Evolutionary conservation across 2,797 vertebrate species (phyloP).

Genomic region (Aythya fuligula): DNA sequence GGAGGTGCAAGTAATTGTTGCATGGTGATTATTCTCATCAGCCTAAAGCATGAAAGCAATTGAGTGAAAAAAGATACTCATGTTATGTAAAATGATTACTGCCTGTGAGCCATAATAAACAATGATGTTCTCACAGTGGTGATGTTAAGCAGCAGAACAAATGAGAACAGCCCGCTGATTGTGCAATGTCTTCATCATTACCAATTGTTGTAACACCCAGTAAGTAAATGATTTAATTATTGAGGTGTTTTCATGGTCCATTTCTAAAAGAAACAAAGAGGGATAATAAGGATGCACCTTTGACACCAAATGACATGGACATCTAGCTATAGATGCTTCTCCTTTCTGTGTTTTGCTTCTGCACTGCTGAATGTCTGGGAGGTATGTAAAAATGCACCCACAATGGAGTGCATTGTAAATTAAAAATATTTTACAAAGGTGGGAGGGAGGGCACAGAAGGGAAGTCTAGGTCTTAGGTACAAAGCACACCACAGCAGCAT

Average conservation of each 20-base stretch:
- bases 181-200: slow-evolving; percentile 80
- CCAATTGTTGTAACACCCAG: slow-evolving; percentile 75
- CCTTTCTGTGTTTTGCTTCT: not conserved
- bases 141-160: slow-evolving; percentile 82
- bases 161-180: slow-evolving; percentile 84
- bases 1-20: slow-evolving; percentile 73
- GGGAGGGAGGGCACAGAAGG: not conserved
- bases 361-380: not conserved
- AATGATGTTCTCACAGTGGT: slow-evolving; percentile 78
- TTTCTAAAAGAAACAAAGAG: not conserved
- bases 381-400: not conserved
- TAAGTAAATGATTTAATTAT: slow-evolving; percentile 56
- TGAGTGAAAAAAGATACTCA: slow-evolving; percentile 82
- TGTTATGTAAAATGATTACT: slow-evolving; percentile 85
- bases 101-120: slow-evolving; percentile 87
- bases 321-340: not conserved
- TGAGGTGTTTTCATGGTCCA: not conserved
- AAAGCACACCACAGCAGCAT: not conserved
- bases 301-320: not conserved
- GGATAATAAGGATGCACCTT: not conserved
- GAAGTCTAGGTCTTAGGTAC: not conserved
- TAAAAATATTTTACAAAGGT: not conserved
- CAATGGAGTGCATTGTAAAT: not conserved
- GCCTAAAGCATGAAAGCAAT: slow-evolving; percentile 80
- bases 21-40: slow-evolving; percentile 78